Evolutionary conservation across 2,797 vertebrate genomes (phyloP), one percentile per base, ranked within the genome.

Genomic region (Oryzias dopingdopingensis): DNA sequence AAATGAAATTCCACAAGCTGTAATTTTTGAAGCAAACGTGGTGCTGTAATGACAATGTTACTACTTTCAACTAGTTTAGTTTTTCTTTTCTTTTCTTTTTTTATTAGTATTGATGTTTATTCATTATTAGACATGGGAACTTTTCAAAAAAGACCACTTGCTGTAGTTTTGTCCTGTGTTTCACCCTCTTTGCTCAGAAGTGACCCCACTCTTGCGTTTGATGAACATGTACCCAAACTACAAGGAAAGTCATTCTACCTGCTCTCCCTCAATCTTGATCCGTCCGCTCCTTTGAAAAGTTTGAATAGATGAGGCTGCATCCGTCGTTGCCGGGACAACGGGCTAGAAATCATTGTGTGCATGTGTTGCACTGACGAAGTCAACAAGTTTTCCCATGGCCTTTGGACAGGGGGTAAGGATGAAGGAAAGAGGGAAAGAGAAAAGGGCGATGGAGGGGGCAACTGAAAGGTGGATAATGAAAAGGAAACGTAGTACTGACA

Each of bases 381-480:
- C 87, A 72, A 90, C 80, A 81, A 83, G 85, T 90, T 94, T 90
- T 93, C 91, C 90, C 93, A 92, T 88, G 91, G 62, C 80, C 73
- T 80, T 79, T 79, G 83, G 67, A 80, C 79, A 80, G 53, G 65
- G 71, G 67, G 65, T 55, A 52, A 48, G 70, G 77, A 70, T 68
- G 67, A 65, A 77, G 63, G 67, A 56, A 59, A 47, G 61, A 48
- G 59, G 16, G 43, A 50, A 57, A n/a, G 52, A 44, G 58, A 24
- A 43, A 49, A 15, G 65, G 55, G 48, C 43, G 48, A 49, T 37
- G 32, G 32, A 37, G 32, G 32, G 32, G 32, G 32, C 32, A 37
- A 12, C 32, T 37, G 32, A 37, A 37, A 10, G 32, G 32, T 37
- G 32, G 10, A 46, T 48, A 72, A 44, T 83, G 73, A 85, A 83